phyloP scores from a whole-genome alignment of 2,888 invertebrate species.

The Clostera curtula region DNA sequence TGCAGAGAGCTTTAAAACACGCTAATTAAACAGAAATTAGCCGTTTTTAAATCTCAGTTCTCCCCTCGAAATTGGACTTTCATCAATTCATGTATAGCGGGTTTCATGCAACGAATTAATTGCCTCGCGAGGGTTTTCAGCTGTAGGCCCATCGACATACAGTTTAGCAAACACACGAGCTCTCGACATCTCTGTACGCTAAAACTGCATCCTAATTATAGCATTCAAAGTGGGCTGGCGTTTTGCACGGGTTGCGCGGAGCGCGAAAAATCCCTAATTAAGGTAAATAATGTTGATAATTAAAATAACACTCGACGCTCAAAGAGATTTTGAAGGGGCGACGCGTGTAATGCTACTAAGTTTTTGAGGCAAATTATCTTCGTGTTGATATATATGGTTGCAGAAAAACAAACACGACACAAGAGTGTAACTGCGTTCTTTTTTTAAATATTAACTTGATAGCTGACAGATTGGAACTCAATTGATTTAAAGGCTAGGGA shows the following conservation, averaged over 20 bases:
- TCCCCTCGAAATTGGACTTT: conserved; percentile 15
- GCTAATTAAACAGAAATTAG: conserved; percentile 1
- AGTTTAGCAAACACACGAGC: conserved; percentile 48
- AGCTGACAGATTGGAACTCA: too few species aligned
- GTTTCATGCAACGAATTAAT: conserved; percentile 41
- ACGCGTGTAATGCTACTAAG: conserved; percentile 49
- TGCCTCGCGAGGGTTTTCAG: conserved; percentile 39
- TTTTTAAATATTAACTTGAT: too few species aligned
- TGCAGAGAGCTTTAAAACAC: not conserved
- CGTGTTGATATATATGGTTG: too few species aligned
- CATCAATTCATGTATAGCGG: conserved; percentile 29
- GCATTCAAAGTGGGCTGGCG: conserved; percentile 53
- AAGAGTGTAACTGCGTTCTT: too few species aligned
- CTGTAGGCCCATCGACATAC: conserved; percentile 43
- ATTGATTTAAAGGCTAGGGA: too few species aligned
- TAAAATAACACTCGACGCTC: conserved; percentile 68
- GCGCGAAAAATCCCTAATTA: conserved; percentile 62
- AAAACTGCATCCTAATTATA: conserved; percentile 64
- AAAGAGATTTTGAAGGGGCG: conserved; percentile 52
- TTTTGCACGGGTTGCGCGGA: conserved; percentile 53
- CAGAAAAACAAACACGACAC: too few species aligned
- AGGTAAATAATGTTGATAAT: conserved; percentile 73
- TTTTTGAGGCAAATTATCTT: too few species aligned
- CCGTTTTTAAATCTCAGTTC: conserved; percentile 2
- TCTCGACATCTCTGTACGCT: conserved; percentile 37